Evolutionary conservation across 2,888 invertebrate genomes (phyloP).

Genomic region (Idaea biselata): DNA sequence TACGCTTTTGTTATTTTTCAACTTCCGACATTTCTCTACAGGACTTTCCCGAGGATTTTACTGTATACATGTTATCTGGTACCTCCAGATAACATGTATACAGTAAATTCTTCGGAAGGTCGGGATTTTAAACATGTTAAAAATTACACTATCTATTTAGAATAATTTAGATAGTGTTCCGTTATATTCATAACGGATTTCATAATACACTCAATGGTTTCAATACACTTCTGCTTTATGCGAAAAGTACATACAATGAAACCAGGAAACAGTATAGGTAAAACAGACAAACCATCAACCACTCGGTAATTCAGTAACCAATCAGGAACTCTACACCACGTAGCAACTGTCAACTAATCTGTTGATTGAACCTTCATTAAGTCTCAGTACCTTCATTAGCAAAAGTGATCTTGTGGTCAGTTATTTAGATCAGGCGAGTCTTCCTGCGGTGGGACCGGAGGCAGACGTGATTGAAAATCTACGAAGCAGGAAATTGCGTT

Average conservation of each 20-base stretch:
- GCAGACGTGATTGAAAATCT: slow-evolving; percentile 35
- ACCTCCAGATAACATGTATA: no score
- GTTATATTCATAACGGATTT: no score
- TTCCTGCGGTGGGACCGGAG: slow-evolving; percentile 33
- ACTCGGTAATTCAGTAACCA: not conserved
- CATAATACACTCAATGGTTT: no score
- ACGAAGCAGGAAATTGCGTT: slow-evolving; percentile 26
- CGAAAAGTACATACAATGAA: not conserved
- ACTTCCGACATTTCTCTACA: no score
- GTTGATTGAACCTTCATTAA: not conserved
- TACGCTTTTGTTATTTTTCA: no score
- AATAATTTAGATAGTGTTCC: no score
- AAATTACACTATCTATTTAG: no score
- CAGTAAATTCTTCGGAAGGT: no score
- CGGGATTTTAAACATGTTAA: no score
- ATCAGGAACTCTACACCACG: slow-evolving; percentile 2
- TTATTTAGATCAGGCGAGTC: slow-evolving; percentile 27
- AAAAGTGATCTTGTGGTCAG: slow-evolving; percentile 31
- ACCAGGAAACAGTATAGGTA: not conserved
- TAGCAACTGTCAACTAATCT: not conserved
- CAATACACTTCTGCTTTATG: no score
- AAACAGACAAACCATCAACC: not conserved
- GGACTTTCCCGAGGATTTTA: no score
- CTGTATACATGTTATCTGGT: no score
- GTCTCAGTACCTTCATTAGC: slow-evolving; percentile 16